Conservation (phyloP, 2,113 vertebrate genomes). For the Chlorodrepanis virens region DNA sequence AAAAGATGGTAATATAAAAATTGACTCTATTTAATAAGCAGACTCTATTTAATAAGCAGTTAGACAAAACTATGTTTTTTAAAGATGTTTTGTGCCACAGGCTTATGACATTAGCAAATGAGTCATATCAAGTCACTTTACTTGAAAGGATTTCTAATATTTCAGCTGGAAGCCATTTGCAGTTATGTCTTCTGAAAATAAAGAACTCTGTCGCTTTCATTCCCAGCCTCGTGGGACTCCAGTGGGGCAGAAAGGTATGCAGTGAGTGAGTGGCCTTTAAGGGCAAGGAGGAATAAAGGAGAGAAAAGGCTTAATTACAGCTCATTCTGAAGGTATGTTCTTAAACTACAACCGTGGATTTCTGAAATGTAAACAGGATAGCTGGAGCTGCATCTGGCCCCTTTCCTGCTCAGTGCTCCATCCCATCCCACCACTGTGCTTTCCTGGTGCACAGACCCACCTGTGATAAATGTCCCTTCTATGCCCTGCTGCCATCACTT, state of each 20-base stretch:
- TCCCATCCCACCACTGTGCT: neutral
- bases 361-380: neutral
- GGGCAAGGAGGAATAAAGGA: neutral
- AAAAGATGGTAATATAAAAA: slow-evolving; percentile 51
- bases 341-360: neutral
- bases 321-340: neutral
- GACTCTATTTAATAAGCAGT: slow-evolving; percentile 53
- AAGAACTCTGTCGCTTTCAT: neutral
- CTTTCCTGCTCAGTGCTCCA: neutral
- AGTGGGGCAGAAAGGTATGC: neutral
- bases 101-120: slow-evolving; percentile 45
- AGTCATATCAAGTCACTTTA: slow-evolving; percentile 18
- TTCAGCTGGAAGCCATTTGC: slow-evolving; percentile 19
- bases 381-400: neutral
- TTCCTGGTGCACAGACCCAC: neutral
- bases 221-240: neutral
- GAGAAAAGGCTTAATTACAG: neutral
- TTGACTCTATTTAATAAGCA: slow-evolving; percentile 47
- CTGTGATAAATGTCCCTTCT: neutral
- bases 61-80: slow-evolving; percentile 48
- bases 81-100: slow-evolving; percentile 41
- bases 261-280: neutral
- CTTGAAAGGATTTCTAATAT: slow-evolving; percentile 14
- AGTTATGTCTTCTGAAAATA: neutral
- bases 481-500: neutral